Evolutionary conservation across 2,888 invertebrate genomes (phyloP).

Genomic region (Lasioglossum malachurum): DNA sequence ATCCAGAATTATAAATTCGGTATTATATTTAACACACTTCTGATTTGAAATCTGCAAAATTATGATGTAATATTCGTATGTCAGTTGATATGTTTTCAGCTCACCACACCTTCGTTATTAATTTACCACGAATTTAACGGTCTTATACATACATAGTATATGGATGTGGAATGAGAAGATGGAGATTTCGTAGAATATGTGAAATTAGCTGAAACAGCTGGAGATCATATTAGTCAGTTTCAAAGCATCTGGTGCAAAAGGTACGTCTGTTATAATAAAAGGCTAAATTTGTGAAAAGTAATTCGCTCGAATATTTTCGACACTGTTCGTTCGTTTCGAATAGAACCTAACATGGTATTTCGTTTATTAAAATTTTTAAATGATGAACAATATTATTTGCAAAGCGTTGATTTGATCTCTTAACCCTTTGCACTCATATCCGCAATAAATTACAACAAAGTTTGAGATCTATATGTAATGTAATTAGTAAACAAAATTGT

Average conservation of each 20-base stretch:
- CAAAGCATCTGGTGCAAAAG: conserved; percentile 26
- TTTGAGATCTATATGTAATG: too few species aligned
- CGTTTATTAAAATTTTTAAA: not conserved
- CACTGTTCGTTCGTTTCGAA: not conserved
- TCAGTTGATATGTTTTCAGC: not conserved
- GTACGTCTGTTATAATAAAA: conserved; percentile 19
- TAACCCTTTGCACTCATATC: too few species aligned
- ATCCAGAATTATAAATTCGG: not conserved
- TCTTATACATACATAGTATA: conserved; percentile 5
- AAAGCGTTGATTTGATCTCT: not conserved
- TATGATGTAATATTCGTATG: not conserved
- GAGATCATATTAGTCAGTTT: conserved; percentile 38
- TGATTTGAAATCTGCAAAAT: not conserved
- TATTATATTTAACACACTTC: not conserved
- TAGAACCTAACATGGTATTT: not conserved
- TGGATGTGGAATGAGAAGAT: conserved; percentile 13
- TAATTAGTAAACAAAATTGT: too few species aligned
- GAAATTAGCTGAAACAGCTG: conserved; percentile 44
- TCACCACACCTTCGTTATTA: not conserved
- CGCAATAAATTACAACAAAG: too few species aligned
- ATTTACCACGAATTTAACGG: not conserved
- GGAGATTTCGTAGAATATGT: conserved; percentile 21
- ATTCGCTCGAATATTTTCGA: not conserved
- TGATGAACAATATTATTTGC: not conserved
- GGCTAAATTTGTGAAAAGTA: not conserved